Base-by-base conservation (phyloP, 2,113 vertebrate genomes). In the Paralichthys olivaceus region DNA sequence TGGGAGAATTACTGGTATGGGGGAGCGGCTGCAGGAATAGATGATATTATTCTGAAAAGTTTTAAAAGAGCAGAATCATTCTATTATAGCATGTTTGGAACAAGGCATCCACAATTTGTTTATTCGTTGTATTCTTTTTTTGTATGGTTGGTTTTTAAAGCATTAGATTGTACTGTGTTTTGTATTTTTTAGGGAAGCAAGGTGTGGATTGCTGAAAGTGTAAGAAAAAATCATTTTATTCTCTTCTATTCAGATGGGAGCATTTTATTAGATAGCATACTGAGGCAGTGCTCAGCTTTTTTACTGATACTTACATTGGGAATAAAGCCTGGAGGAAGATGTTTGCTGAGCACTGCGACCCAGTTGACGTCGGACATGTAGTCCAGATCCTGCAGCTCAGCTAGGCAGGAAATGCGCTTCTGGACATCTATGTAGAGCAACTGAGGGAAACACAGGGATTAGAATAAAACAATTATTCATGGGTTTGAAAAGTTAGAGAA, bases 291-390 rank as follows among this genome's bases (percentile, higher is more conserved):
- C 23, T 67, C 13, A 20, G 25, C 60, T 66, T 73, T 54, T 71
- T 61, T 64, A 9, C 47, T 70, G 47, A 78, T 43, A 83, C 96
- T 96, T 90, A 97, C 98, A 11, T 94, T 96, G 72, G 98, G 98
- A 84, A 96, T 92, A 88, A 99, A 99, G 54, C 95, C 95, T 14
- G 98, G 96, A 49, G 90, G 69, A 40, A 96, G 87, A 82, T 94
- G 95, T 87, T 99, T 99, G 88, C 93, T 95, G 37, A 98, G 91
- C 69, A 98, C 96, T 1, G 95, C 94, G 15, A 98, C 95, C 98
- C 98, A 99, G 89, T 97, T 97, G 80, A 96, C 93, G 4, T 96
- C 93, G 12, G 95, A 95, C 91, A 99, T 91, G 28, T 94, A 97
- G 0, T 96, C 94, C 61, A 95, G 92, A 62, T 91, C 93, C 87